phyloP scores from a whole-genome alignment of 2,113 vertebrate genomes.

The Crotalus horridus region DNA sequence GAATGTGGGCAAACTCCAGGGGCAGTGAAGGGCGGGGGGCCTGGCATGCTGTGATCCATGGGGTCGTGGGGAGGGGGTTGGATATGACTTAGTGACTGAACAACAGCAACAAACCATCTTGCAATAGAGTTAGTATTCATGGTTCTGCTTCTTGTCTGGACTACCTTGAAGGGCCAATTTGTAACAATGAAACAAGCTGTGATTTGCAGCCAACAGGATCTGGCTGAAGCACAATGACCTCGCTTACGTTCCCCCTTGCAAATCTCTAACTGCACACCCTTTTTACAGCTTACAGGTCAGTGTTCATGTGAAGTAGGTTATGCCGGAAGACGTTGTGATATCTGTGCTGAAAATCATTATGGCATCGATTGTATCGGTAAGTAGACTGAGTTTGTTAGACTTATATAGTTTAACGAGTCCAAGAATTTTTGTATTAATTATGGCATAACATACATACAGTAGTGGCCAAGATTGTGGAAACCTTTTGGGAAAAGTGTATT shows the following conservation, averaged over 20 bases:
- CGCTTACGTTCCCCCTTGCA: background rate
- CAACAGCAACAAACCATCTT: background rate
- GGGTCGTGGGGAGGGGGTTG: too few species aligned
- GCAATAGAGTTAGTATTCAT: background rate
- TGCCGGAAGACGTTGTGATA: slow-evolving; percentile 69
- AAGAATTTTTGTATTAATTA: background rate
- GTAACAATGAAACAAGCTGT: too few species aligned
- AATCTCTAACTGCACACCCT: slow-evolving; percentile 33
- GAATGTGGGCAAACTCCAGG: background rate
- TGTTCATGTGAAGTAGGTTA: slow-evolving; percentile 77
- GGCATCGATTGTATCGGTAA: slow-evolving; percentile 73
- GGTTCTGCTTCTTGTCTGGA: background rate
- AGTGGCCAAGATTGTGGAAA: too few species aligned
- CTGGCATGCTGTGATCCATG: background rate
- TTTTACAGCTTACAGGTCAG: slow-evolving; percentile 80
- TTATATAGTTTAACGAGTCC: too few species aligned
- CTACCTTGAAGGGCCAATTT: too few species aligned
- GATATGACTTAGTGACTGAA: too few species aligned
- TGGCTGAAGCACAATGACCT: background rate
- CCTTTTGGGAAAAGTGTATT: too few species aligned
- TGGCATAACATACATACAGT: background rate
- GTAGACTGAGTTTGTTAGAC: slow-evolving; percentile 43
- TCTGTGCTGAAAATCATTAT: slow-evolving; percentile 81
- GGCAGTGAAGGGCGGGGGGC: background rate
- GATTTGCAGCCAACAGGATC: background rate